These are phyloP conservation scores for Neria commutata DNA, from an alignment of 2,888 invertebrate species.

Conservation along the genomic window DNA sequence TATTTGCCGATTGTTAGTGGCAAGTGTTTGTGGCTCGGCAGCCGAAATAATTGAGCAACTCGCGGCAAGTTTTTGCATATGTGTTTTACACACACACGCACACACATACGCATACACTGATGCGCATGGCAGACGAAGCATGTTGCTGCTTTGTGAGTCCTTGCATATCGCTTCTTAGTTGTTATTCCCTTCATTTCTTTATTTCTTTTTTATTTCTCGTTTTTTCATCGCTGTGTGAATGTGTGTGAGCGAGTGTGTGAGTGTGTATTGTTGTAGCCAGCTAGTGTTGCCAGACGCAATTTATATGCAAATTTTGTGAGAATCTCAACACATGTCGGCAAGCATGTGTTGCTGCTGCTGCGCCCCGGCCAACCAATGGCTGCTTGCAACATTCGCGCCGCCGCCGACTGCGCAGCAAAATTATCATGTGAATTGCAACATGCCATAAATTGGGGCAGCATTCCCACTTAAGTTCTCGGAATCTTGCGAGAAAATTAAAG, in stretches of 20 bases:
- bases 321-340: constrained; percentile 50
- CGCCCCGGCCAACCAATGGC: background rate
- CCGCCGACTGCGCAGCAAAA: background rate
- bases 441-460: background rate
- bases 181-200: no score
- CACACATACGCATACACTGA: background rate
- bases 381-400: background rate
- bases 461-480: background rate
- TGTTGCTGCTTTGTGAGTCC: background rate
- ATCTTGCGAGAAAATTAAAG: background rate
- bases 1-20: background rate
- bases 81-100: background rate
- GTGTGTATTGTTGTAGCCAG: constrained; percentile 24
- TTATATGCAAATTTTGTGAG: constrained; percentile 59
- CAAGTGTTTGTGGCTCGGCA: constrained; percentile 4
- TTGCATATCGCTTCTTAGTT: background rate
- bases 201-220: background rate
- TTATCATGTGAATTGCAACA: background rate
- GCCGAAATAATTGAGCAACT: constrained; percentile 8
- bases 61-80: background rate
- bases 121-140: background rate
- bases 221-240: no score
- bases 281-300: constrained; percentile 52
- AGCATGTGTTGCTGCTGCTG: constrained; percentile 4
- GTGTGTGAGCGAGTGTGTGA: no score